Conservation (phyloP, 2,797 vertebrate genomes). For the Platalea minor region DNA sequence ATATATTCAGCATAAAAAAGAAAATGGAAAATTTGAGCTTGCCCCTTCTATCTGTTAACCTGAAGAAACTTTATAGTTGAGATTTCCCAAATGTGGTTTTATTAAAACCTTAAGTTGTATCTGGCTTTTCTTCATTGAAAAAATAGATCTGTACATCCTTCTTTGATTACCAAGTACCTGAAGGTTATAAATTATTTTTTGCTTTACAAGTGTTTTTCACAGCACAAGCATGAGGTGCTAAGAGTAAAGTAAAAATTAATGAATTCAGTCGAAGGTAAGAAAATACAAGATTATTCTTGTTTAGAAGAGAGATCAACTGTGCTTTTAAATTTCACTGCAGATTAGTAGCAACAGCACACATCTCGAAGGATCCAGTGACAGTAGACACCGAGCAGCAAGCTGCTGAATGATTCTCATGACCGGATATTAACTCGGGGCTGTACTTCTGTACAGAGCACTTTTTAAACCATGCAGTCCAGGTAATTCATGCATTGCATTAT, state of each 20-base stretch:
- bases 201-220: slow-evolving; percentile 59
- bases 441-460: slow-evolving; percentile 51
- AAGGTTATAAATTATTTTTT: slow-evolving; percentile 69
- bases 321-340: slow-evolving; percentile 69
- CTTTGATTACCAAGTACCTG: slow-evolving; percentile 78
- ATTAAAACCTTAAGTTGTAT: slow-evolving; percentile 54
- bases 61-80: slow-evolving; percentile 53
- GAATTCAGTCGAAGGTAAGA: slow-evolving; percentile 64
- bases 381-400: slow-evolving; percentile 72
- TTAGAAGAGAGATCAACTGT: slow-evolving; percentile 68
- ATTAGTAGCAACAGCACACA: slow-evolving; percentile 71
- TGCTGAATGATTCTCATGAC: slow-evolving; percentile 71
- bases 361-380: slow-evolving; percentile 71
- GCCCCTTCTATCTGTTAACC: slow-evolving; percentile 44
- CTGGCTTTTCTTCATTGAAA: slow-evolving; percentile 75
- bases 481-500: slow-evolving; percentile 76
- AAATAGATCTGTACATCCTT: slow-evolving; percentile 76
- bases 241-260: slow-evolving; percentile 62
- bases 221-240: slow-evolving; percentile 69
- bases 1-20: slow-evolving; percentile 31
- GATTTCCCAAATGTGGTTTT: slow-evolving; percentile 42
- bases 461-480: slow-evolving; percentile 79
- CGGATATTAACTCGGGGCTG: slow-evolving; percentile 62
- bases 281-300: slow-evolving; percentile 69
- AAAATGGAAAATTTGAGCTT: background rate